Conservation (phyloP, 2,888 invertebrate species). For the Chymomyza caudatula region DNA sequence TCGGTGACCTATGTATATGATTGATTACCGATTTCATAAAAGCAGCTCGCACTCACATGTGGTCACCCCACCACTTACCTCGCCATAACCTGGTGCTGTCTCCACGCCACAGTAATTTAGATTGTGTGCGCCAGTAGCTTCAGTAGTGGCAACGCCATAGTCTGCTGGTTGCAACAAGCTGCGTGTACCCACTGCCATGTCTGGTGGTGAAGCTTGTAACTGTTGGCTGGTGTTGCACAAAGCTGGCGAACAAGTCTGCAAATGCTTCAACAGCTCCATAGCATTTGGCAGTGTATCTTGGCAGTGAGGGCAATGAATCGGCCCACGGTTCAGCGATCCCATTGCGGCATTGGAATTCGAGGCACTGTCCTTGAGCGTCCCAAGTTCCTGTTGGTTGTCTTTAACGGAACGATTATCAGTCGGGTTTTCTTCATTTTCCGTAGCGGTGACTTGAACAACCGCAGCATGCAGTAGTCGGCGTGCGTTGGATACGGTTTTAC, state of each 20-base stretch:
- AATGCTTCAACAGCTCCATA: constrained; percentile 40
- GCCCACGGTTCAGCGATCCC: constrained; percentile 1
- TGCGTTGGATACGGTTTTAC: not conserved
- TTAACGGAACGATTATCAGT: constrained; percentile 33
- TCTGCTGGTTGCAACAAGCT: constrained; percentile 10
- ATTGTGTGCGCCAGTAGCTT: constrained; percentile 30
- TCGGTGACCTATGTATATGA: constrained; percentile 78
- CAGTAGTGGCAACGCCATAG: constrained; percentile 20
- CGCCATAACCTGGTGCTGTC: constrained; percentile 79
- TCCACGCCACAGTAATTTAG: constrained; percentile 78
- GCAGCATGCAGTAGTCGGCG: constrained; percentile 22
- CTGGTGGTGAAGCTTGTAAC: too few species aligned
- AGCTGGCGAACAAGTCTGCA: constrained; percentile 41
- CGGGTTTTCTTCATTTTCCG: constrained; percentile 85
- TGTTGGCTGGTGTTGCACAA: constrained; percentile 12
- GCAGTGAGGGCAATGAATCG: constrained; percentile 43
- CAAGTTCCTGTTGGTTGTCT: too few species aligned
- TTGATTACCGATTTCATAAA: constrained; percentile 61
- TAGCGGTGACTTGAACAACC: constrained; percentile 80
- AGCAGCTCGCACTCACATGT: constrained; percentile 2
- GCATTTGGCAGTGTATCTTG: constrained; percentile 38
- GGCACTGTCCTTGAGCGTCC: not conserved
- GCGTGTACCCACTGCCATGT: constrained; percentile 25
- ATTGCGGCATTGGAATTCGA: not conserved
- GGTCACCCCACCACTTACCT: constrained; percentile 74